Base-by-base conservation (phyloP, 1,140 invertebrate genomes). In the Pristionchus pacificus region DNA sequence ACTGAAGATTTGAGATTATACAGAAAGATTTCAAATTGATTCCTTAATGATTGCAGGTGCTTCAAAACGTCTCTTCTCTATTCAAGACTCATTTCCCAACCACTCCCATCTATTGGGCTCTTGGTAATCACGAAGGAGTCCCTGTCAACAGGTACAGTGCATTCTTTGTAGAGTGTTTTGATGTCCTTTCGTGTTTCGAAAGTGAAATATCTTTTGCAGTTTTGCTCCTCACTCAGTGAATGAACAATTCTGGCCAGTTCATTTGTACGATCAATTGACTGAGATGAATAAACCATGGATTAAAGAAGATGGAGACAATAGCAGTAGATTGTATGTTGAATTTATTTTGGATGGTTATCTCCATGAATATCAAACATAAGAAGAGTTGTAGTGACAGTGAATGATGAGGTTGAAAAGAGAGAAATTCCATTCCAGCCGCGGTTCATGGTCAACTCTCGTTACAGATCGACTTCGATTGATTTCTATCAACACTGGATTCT, bases 101-200 rank as follows among this genome's bases (percentile, higher is more conserved):
- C 3, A 80, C 77, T 25, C 81, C 81, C n/a, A 72, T 77, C 24
- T 83, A 81, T 68, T 83, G 82, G 82, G 76, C 74, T 2, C 38
- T 82, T 0, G 77, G 80, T n/a, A 83, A 83, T 72, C 81, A 83
- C 57, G 81, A 83, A 74, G 81, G 82, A 28, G 81, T 81, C 24
- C 80, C 80, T n/a, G 81, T 81, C 3, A 81, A 81, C 58, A 66
- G 60, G 67, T 77, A 49, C 24, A 74, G 32, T 59, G 2, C 38
- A 49, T 49, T 49, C 38, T 49, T 49, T 19, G 19, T 49, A n/a
- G n/a, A n/a, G n/a, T n/a, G n/a, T n/a, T n/a, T n/a, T n/a, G n/a
- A n/a, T 32, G 19, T 49, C 33, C 70, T 49, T 27, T 78, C 15
- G 13, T 49, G 6, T 49, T 49, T 19, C 38, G n/a, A n/a, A n/a